A percentile compares a stretch with the other conserved stretches of the same genome.
Conservation (phyloP, 2,113 vertebrate species). For the Vulpes ferrilata region DNA sequence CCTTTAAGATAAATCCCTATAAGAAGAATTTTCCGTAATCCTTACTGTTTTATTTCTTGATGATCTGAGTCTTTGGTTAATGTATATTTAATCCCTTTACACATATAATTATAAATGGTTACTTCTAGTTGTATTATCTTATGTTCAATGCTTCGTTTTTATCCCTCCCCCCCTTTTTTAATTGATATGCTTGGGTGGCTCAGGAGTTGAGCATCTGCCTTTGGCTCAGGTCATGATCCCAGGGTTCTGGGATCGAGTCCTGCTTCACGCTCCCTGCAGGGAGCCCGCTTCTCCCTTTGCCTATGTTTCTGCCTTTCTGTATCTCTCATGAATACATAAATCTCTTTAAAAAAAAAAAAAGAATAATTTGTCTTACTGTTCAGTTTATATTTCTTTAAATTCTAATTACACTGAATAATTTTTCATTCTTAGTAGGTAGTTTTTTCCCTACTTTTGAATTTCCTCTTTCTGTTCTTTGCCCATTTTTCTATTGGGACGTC, state of each 20-base stretch:
- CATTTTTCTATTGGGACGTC: not conserved
- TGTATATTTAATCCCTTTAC: not conserved
- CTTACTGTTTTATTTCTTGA: not conserved
- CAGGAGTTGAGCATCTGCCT: not conserved
- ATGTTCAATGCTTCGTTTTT: slow-evolving; percentile 35
- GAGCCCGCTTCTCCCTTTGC: not conserved
- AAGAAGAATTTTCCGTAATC: not conserved
- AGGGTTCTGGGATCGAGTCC: not conserved
- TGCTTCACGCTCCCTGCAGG: not conserved
- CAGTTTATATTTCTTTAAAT: slow-evolving; percentile 29
- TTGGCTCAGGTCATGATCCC: not conserved
- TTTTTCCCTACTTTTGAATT: not conserved
- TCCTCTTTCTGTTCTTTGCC: not conserved
- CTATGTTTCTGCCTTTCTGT: not conserved
- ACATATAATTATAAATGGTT: not conserved
- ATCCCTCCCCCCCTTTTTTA: not conserved
- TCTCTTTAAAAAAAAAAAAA: not conserved
- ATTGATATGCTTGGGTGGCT: not conserved
- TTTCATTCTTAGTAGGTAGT: not conserved
- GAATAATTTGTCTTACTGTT: not conserved
- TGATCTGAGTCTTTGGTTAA: not conserved
- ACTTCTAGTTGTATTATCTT: not conserved
- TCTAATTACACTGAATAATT: slow-evolving; percentile 3
- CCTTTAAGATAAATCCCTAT: slow-evolving; percentile 16
- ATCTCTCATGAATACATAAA: not conserved